Evolutionary conservation across 2,797 vertebrate genomes (phyloP).

Genomic region (Psittacula derbiana): DNA sequence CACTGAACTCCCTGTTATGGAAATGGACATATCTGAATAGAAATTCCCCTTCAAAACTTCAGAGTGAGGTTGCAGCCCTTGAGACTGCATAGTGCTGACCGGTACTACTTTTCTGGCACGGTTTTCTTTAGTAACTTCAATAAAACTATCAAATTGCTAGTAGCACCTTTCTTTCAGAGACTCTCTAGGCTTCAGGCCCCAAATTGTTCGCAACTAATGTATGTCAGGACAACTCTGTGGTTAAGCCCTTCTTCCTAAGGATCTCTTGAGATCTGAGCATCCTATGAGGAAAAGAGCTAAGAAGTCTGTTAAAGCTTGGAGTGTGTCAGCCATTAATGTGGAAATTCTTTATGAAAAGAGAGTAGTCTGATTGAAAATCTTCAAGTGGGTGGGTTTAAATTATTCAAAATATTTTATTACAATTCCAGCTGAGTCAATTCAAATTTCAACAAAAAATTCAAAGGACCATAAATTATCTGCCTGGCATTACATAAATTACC

Average conservation of each 20-base stretch:
- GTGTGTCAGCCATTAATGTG: neutral
- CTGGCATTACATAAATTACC: constrained; percentile 13
- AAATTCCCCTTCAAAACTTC: constrained; percentile 46
- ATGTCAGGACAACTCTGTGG: neutral
- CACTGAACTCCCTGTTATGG: constrained; percentile 11
- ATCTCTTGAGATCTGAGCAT: neutral
- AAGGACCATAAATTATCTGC: constrained; percentile 2
- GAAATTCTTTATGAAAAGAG: neutral
- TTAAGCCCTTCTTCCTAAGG: neutral
- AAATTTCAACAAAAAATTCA: constrained; percentile 38
- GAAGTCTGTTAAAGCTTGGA: neutral
- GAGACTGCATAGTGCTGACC: constrained; percentile 7
- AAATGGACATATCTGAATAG: constrained; percentile 23
- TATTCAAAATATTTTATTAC: constrained; percentile 26
- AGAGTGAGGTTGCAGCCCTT: constrained; percentile 37
- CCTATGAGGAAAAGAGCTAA: neutral
- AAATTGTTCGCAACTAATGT: neutral
- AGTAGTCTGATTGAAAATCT: constrained; percentile 14
- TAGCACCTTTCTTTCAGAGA: neutral
- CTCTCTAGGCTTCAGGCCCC: neutral
- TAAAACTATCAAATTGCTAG: neutral
- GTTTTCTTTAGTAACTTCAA: neutral
- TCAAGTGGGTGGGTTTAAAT: neutral
- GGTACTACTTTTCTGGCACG: neutral
- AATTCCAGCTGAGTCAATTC: neutral